Evolutionary conservation across 1,140 invertebrate species (phyloP).

Genomic region (Hestina assimilis): DNA sequence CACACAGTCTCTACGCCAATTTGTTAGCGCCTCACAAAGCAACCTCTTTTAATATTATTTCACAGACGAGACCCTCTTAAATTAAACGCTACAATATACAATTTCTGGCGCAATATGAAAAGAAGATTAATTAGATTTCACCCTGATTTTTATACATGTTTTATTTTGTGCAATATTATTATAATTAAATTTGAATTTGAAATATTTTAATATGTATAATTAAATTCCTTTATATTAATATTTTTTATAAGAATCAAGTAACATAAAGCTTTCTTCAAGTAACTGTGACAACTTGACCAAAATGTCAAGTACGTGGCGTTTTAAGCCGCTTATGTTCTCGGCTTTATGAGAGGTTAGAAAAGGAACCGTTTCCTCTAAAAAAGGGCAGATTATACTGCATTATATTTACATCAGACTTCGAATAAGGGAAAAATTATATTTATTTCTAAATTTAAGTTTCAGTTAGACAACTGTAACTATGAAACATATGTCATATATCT

Average conservation of each 20-base stretch:
- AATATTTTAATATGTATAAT: not conserved
- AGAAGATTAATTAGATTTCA: conserved; percentile 23
- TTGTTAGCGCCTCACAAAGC: conserved; percentile 64
- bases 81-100: conserved; percentile 51
- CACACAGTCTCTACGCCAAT: conserved; percentile 47
- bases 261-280: conserved; percentile 1
- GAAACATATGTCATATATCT: no score
- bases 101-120: conserved; percentile 31
- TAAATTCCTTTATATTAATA: not conserved
- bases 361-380: conserved; percentile 7
- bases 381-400: not conserved
- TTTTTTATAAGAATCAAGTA: not conserved
- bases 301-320: conserved; percentile 28
- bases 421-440: not conserved
- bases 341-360: conserved; percentile 23
- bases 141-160: conserved; percentile 16
- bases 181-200: conserved; percentile 2
- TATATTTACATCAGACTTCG: not conserved
- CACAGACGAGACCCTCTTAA: conserved; percentile 39
- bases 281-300: conserved; percentile 24
- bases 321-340: conserved; percentile 24
- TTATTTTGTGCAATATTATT: conserved; percentile 10
- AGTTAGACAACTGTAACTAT: no score
- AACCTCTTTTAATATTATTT: conserved; percentile 62
- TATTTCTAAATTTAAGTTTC: not conserved